Evolutionary conservation across 2,888 invertebrate species (phyloP), one percentile per base, ranked within the genome.

Genomic region (Lasius platythorax): DNA sequence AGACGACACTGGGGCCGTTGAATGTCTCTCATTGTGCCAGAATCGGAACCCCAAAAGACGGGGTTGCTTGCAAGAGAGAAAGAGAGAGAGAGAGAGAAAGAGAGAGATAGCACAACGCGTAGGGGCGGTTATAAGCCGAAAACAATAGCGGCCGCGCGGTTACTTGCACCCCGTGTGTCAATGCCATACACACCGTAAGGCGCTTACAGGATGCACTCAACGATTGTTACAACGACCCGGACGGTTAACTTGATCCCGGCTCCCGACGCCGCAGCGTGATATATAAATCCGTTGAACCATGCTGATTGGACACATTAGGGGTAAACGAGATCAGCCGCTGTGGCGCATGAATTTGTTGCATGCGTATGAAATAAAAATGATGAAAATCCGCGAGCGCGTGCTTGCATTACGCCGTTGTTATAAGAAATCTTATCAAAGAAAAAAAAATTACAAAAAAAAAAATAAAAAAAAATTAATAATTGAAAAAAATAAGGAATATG

Each of bases 121-220:
- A 68, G 83, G 88, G 88, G 88, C 87, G 83, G 90, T 90, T 90
- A 91, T 93, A 93, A 93, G 93, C 93, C 88, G 91, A 92, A 93
- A 93, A 93, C 93, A 93, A 93, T 92, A 87, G 90, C 79, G 82
- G 56, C 28, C 70, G 84, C 78, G 84, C 82, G 87, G 85, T 88
- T 89, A 87, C 90, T 88, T 89, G 86, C 90, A 85, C 90, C 89
- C 88, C 85, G 46, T 87, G 88, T 87, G 90, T 89, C 89, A 91
- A 90, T 81, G 87, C 89, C 85, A 88, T 87, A 89, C 89, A 89
- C 88, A 86, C 87, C 85, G 89, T 90, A 90, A 90, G 91, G 91
- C 88, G 90, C 90, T 90, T 90, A 90, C 87, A 46, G 87, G 67
- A 87, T 82, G 82, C 86, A 91, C 88, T 89, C 89, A 72, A 86